Evolutionary conservation across 2,888 invertebrate genomes (phyloP).

Genomic region (Dicyrtoma fusca): DNA sequence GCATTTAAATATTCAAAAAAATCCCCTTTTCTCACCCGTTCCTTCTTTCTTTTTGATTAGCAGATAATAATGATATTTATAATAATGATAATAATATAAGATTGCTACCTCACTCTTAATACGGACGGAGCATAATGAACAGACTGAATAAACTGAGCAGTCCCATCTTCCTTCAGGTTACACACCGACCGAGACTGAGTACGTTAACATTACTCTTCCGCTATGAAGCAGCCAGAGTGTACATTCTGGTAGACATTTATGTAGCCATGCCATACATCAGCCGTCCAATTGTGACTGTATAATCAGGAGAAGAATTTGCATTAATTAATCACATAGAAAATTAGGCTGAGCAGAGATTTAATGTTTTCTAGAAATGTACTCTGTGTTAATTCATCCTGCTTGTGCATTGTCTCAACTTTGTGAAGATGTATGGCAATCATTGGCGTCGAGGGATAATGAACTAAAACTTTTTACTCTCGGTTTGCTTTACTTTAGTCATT

Average conservation of each 20-base stretch:
- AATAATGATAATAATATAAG: constrained; percentile 7
- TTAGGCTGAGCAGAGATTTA: constrained; percentile 33
- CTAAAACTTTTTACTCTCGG: constrained; percentile 13
- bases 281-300: too few species aligned
- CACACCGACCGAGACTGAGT: too few species aligned
- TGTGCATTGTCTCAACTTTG: constrained; percentile 25
- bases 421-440: not conserved
- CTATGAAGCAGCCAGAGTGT: too few species aligned
- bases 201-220: too few species aligned
- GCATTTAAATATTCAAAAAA: constrained; percentile 11
- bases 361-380: constrained; percentile 31
- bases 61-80: constrained; percentile 10
- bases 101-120: not conserved
- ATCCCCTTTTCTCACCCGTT: constrained; percentile 1
- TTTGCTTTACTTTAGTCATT: not conserved
- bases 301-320: constrained; percentile 26
- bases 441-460: constrained; percentile 36
- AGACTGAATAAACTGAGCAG: not conserved
- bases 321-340: constrained; percentile 37
- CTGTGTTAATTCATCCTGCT: constrained; percentile 18
- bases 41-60: constrained; percentile 17
- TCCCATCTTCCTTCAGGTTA: not conserved
- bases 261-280: not conserved
- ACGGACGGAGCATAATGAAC: not conserved
- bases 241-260: too few species aligned